Evolutionary conservation across 2,888 invertebrate genomes (phyloP).

Genomic region (Apodemia mormo): DNA sequence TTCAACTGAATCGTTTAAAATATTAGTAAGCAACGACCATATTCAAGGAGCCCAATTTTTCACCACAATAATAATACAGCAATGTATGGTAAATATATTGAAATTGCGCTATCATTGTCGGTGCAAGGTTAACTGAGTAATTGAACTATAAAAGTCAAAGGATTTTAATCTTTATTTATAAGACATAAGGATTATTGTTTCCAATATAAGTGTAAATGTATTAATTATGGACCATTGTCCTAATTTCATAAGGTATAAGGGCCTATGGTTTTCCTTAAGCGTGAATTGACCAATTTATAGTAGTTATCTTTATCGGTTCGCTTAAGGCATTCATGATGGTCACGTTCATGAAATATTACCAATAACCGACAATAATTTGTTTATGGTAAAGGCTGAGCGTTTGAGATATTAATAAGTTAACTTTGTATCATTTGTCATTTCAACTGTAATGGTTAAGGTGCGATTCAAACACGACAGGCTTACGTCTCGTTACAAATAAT

Average conservation of each 20-base stretch:
- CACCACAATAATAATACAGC: not conserved
- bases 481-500: not conserved
- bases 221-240: too few species aligned
- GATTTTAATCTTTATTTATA: not conserved
- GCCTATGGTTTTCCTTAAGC: constrained; percentile 10
- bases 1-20: not conserved
- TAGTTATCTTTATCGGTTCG: not conserved
- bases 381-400: not conserved
- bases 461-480: not conserved
- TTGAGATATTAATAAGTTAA: constrained; percentile 10
- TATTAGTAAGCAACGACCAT: not conserved
- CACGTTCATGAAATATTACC: constrained; percentile 15
- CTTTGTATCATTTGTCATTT: not conserved
- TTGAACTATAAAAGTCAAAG: not conserved
- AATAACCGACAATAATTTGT: constrained; percentile 5
- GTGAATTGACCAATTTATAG: constrained; percentile 8
- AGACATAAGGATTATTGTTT: not conserved
- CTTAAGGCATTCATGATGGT: not conserved
- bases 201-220: too few species aligned
- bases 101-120: not conserved
- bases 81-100: not conserved
- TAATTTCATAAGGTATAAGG: not conserved
- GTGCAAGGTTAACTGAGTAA: not conserved
- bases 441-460: not conserved
- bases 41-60: not conserved